Base-by-base conservation (phyloP, 2,888 invertebrate genomes). In the Micoletzkya japonica region DNA sequence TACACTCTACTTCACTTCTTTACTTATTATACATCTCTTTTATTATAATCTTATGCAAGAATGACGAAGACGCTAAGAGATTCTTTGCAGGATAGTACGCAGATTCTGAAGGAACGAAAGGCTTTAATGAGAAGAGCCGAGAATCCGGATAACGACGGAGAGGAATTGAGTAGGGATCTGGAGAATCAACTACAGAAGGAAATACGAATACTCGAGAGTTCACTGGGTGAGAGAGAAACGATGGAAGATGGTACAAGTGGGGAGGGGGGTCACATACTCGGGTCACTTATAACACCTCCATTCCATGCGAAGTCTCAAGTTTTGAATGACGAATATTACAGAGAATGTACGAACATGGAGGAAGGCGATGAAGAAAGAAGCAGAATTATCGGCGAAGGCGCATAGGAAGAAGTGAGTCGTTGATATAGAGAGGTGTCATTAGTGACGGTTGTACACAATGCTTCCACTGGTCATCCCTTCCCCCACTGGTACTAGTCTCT, bases 271-370 rank as follows among this genome's bases (percentile, higher is more conserved):
- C n/a, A n/a, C n/a, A n/a, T n/a, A n/a, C n/a, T n/a, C n/a, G n/a
- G n/a, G n/a, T n/a, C n/a, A n/a, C n/a, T n/a, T n/a, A n/a, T n/a
- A n/a, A n/a, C n/a, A n/a, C n/a, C n/a, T n/a, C n/a, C n/a, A n/a
- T n/a, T n/a, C n/a, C n/a, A n/a, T n/a, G n/a, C n/a, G n/a, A n/a
- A n/a, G n/a, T n/a, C n/a, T n/a, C n/a, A n/a, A n/a, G n/a, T n/a
- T n/a, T n/a, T n/a, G n/a, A n/a, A n/a, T n/a, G n/a, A n/a, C n/a
- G n/a, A 44, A 44, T 56, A 24, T 17, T 67, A 2, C 57, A 67
- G 67, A 67, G 26, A 67, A 67, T 44, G 67, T 67, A 34, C 67
- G 67, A 26, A 56, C 28, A 57, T 67, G 67, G 67, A 37, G 57
- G 30, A 26, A 44, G 57, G 39, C 57, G 3, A 67, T 67, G 30